phyloP scores from a whole-genome alignment of 2,888 invertebrate species.

The Andrena camellia region DNA sequence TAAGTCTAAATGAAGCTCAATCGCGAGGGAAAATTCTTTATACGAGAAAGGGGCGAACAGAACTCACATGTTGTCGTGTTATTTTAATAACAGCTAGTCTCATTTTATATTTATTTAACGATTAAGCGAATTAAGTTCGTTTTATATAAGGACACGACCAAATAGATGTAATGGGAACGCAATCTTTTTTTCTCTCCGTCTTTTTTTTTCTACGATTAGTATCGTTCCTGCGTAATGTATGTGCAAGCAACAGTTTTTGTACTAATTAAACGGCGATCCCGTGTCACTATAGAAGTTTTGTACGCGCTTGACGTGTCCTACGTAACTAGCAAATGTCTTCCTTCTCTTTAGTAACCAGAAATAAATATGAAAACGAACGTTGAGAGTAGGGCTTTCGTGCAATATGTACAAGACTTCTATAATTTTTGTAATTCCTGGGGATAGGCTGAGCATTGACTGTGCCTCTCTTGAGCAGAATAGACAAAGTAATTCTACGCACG shows the following conservation, averaged over 20 bases:
- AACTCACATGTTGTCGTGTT: constrained; percentile 62
- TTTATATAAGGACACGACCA: constrained; percentile 74
- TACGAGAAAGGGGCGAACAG: constrained; percentile 39
- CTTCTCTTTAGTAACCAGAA: constrained; percentile 72
- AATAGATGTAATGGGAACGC: constrained; percentile 74
- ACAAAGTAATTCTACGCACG: constrained; percentile 66
- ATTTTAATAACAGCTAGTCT: constrained; percentile 82
- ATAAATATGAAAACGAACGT: constrained; percentile 58
- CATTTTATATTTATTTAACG: constrained; percentile 73
- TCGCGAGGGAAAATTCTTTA: constrained; percentile 38
- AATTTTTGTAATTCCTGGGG: constrained; percentile 70
- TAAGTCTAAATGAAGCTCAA: constrained; percentile 56
- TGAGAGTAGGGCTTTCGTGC: constrained; percentile 74
- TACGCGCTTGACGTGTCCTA: constrained; percentile 75
- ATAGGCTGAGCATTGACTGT: constrained; percentile 65
- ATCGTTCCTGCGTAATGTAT: constrained; percentile 68
- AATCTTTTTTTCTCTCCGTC: constrained; percentile 39
- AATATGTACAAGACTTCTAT: constrained; percentile 77
- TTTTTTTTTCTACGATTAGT: constrained; percentile 49
- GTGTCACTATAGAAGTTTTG: constrained; percentile 72
- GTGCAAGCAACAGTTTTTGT: constrained; percentile 65
- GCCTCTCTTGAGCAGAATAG: constrained; percentile 66
- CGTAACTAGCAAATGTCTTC: constrained; percentile 78
- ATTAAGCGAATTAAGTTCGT: constrained; percentile 60
- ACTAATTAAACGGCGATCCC: constrained; percentile 58